Evolutionary conservation across 2,797 vertebrate species (phyloP), one percentile per base, ranked within the genome.

Genomic region (Tachyglossus aculeatus): DNA sequence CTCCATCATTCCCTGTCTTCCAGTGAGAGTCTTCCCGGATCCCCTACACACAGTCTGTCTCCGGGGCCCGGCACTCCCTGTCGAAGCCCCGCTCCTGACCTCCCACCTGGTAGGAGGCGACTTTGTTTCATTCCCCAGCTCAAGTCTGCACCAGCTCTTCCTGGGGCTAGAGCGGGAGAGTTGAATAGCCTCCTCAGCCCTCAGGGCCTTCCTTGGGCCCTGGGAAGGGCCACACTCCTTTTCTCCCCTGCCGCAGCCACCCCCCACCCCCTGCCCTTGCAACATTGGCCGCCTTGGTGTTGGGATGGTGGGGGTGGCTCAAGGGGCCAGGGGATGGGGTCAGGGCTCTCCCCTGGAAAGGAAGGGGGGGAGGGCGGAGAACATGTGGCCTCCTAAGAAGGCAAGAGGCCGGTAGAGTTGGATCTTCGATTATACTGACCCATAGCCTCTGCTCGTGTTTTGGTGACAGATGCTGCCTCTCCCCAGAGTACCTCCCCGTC

Each of bases 1-100:
- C 96, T 98, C 73, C 96, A 98, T 52, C 96, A 98, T 88, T 98
- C 97, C 0, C 93, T 98, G 71, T 98, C 97, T 4, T 98, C 97
- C 68, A 96, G 96, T 0, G 98, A 99, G 88, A 99, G 97, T 88
- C 95, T 98, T 34, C 96, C 97, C 0, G 98, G 96, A 37, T 98
- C 97, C 3, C 98, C 98, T 15, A 98, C 97, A 0, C 96, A 98
- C 93, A 98, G 97, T 88, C 92, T 97, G 22, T 98, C 96, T 9
- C 96, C 97, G 0, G 96, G 96, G 0, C 96, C 97, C 6, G 84
- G 95, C 0, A 95, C 95, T 0, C 96, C 98, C 5, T 97, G 95
- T 89, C 91, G 94, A 33, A 98, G 95, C 82, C 97, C 97, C 0
- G 95, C 95, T 3, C 95, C 96, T 0, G 97, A 98, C 45, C 90